Evolutionary conservation across 2,113 vertebrate genomes (phyloP), one percentile per base, ranked within the genome.

Genomic region (Arvicanthis niloticus): DNA sequence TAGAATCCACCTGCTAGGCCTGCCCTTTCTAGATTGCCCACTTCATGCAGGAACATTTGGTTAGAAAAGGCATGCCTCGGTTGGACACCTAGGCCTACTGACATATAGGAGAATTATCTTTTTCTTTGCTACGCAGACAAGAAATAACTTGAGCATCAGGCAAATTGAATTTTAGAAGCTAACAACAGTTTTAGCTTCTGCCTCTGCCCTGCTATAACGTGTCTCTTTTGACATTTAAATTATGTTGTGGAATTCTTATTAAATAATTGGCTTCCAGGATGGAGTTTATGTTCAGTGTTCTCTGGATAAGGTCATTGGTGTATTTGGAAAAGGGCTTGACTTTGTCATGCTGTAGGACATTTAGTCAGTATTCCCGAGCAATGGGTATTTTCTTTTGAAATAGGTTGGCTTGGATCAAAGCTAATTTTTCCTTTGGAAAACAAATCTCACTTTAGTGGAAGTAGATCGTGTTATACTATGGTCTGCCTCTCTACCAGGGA

Each of bases 201-300:
- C 31, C 19, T 24, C 42, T 68, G 62, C 9, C 29, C 24, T 9
- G 80, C 7, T 56, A 75, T 81, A 94, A 34, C 24, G 17, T 88
- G 77, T 40, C 48, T 88, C 62, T 95, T 97, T 94, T 97, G 93
- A 97, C 85, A 93, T 95, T 94, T 95, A 93, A 60, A 75, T 91
- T 91, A 73, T 95, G 76, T 76, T 88, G 22, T 81, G 81, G 72
- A 37, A 94, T 88, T 48, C 40, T 94, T 92, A 96, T 88, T 85
- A 93, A 96, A 93, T 93, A 93, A 92, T 42, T 96, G 91, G 77
- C 70, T 94, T 93, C 62, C 70, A 37, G 10, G 53, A 85, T 68
- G 22, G 81, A 91, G 31, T 51, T 40, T 31, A 62, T 94, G 73
- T 95, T 97, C 81, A 48, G 26, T 62, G 37, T 75, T 86, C 88